Evolutionary conservation across 1,140 invertebrate genomes (phyloP).

Genomic region (Lanistes nyassanus): DNA sequence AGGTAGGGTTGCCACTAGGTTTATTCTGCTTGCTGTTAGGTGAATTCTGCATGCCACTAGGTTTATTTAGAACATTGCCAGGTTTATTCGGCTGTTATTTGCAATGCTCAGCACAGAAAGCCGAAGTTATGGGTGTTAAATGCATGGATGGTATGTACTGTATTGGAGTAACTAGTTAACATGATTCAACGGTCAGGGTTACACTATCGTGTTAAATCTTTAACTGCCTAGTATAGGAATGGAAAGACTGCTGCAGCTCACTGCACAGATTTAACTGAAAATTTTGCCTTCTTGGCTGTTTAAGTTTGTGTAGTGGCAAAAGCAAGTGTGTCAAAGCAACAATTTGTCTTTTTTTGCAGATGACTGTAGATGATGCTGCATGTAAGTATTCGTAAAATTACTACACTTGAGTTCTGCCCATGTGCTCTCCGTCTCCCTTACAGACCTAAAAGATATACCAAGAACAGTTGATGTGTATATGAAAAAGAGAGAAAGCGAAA

Average conservation of each 20-base stretch:
- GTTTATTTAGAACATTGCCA: neutral
- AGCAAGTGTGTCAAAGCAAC: neutral
- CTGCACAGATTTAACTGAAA: neutral
- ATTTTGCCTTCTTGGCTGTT: neutral
- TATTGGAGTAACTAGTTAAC: too few species aligned
- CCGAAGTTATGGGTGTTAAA: too few species aligned
- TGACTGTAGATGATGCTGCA: conserved; percentile 73
- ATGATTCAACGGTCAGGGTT: too few species aligned
- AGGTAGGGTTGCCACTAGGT: conserved; percentile 52
- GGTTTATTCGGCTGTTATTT: too few species aligned
- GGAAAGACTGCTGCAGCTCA: too few species aligned
- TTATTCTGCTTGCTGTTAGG: neutral
- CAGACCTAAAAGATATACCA: neutral
- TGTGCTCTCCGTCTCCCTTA: neutral
- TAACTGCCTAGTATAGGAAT: too few species aligned
- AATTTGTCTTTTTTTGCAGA: conserved; percentile 13
- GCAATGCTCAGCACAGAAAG: too few species aligned
- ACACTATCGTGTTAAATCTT: too few species aligned
- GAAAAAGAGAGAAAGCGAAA: neutral
- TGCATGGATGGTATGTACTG: too few species aligned
- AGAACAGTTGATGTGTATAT: neutral
- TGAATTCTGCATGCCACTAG: neutral
- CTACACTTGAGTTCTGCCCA: neutral
- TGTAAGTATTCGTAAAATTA: conserved; percentile 53
- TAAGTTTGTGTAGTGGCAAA: neutral